Evolutionary conservation across 2,888 invertebrate genomes (phyloP), one percentile per base, ranked within the genome.

Genomic region (Bhutanitis thaidina): DNA sequence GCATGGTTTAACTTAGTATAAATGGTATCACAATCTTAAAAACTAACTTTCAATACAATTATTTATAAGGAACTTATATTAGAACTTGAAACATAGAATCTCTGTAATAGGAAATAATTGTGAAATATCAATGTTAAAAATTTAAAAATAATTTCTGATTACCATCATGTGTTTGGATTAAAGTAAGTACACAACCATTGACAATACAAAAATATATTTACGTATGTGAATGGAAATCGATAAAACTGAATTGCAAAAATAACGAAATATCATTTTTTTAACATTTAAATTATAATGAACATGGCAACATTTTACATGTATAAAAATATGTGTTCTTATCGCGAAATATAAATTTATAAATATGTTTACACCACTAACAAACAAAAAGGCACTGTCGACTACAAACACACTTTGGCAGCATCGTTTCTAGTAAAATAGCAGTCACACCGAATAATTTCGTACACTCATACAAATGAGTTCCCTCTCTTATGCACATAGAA

Each of bases 351-450:
- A 76, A 82, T 74, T 79, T 75, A 86, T 86, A 88, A 86, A 88
- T 87, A 84, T 77, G 80, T 67, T 47, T 70, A 74, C 71, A 79
- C 73, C 75, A 80, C 80, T 87, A 84, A 77, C 73, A 76, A 74
- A 67, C 72, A 73, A 70, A 65, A 87, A 89, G 89, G 89, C 89
- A 89, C 89, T 86, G 86, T 86, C 87, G 89, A 90, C 89, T 90
- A 89, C 89, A 88, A 87, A 87, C 88, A 88, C 89, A 89, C 90
- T 90, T 90, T 90, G 90, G 90, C 90, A 90, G 89, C 85, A 83
- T 78, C 71, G 66, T 77, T 82, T 76, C 74, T 74, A 71, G 72
- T 75, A 37, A 43, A 38, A 38, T 78, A 71, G 77, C 77, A 74
- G 69, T 72, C 70, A 67, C 67, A 64, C 60, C 69, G 69, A 67